phyloP scores from a whole-genome alignment of 37 sponge, comb jelly and placozoan genomes.

The Agelas oroides region DNA sequence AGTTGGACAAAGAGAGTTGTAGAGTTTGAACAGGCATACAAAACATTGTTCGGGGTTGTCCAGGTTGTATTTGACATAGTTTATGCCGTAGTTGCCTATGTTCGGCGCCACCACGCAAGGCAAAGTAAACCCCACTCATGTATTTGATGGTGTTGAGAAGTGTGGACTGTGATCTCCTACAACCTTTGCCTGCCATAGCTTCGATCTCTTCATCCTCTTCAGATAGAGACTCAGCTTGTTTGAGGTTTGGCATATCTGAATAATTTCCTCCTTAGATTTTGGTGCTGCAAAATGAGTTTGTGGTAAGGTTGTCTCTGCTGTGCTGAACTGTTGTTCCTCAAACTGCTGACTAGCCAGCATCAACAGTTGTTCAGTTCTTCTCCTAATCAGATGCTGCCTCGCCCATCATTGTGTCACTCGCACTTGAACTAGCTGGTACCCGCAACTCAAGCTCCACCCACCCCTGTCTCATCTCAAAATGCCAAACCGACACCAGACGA shows the following conservation, averaged over 20 bases:
- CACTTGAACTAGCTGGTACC: no score
- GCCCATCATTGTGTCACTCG: no score
- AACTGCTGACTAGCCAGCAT: no score
- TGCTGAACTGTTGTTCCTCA: no score
- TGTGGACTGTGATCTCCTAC: conserved; percentile 18
- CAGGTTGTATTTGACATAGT: conserved; percentile 30
- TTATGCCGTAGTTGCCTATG: conserved; percentile 20
- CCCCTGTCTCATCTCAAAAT: no score
- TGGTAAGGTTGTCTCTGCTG: no score
- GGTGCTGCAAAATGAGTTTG: no score
- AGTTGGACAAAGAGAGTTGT: conserved; percentile 26
- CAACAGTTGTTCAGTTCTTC: no score
- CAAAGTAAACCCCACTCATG: conserved; percentile 35
- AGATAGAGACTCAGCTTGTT: conserved; percentile 39
- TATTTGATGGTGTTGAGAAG: conserved; percentile 41
- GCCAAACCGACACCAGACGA: no score
- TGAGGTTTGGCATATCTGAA: background rate
- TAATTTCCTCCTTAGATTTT: no score
- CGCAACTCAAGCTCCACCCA: no score
- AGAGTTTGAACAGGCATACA: conserved; percentile 26
- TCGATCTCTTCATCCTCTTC: conserved; percentile 33
- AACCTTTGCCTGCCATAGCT: conserved; percentile 7
- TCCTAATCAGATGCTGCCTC: no score
- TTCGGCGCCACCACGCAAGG: conserved; percentile 32
- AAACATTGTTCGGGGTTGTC: conserved; percentile 22